A percentile compares a stretch with the other conserved stretches of the same genome.
Evolutionary conservation across 2,888 invertebrate genomes (phyloP).

Genomic region (Alitta virens): DNA sequence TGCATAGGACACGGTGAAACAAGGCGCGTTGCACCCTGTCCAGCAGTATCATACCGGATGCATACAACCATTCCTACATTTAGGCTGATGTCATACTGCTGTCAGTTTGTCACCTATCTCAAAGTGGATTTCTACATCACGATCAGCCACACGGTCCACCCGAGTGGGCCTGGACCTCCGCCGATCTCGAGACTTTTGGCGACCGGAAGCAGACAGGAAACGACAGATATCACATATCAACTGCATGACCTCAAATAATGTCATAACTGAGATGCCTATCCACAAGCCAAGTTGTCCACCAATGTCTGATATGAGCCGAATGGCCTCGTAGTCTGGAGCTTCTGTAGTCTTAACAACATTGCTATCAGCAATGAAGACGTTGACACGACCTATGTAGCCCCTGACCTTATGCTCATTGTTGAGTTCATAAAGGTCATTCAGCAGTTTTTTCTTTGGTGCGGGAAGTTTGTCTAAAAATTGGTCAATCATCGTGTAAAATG

Average conservation of each 20-base stretch:
- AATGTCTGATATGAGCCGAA: conserved; percentile 32
- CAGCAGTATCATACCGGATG: too few relatives aligned
- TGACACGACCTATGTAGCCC: conserved; percentile 26
- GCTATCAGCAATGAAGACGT: conserved; percentile 35
- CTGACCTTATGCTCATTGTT: conserved; percentile 10
- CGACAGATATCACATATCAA: conserved; percentile 26
- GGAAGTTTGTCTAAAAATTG: conserved; percentile 21
- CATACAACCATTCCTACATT: conserved; percentile 39
- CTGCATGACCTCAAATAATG: conserved; percentile 32
- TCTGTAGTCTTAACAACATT: conserved; percentile 35
- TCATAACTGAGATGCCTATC: conserved; percentile 35
- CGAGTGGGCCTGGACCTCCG: conserved; percentile 1
- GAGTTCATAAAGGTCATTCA: conserved; percentile 2
- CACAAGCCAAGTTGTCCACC: conserved; percentile 37
- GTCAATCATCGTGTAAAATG: conserved; percentile 27
- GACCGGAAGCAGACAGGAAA: conserved; percentile 21
- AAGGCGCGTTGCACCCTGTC: too few relatives aligned
- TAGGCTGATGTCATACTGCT: conserved; percentile 62
- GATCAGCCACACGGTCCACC: conserved; percentile 11
- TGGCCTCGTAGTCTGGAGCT: conserved; percentile 33
- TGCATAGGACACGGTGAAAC: too few relatives aligned
- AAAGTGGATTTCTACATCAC: conserved; percentile 17
- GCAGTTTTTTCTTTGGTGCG: conserved; percentile 10
- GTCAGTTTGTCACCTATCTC: conserved; percentile 26
- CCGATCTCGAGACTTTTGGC: not conserved